Evolutionary conservation across 2,888 invertebrate species (phyloP), one percentile per base, ranked within the genome.

Genomic region (Euclidia mi): DNA sequence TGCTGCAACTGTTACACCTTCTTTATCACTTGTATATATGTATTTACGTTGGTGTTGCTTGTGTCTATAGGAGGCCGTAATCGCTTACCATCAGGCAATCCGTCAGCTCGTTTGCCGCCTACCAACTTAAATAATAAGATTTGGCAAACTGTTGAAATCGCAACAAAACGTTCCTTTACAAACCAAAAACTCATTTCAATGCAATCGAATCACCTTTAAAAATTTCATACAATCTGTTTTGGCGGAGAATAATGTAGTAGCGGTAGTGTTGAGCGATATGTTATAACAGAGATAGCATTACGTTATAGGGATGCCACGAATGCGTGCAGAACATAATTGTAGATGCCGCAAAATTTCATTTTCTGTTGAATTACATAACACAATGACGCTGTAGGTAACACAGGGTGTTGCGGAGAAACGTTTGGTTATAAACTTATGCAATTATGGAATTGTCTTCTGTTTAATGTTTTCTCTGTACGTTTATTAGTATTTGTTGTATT

Each of bases 321-420:
- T 69, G 65, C 66, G 75, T 68, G 71, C 55, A 64, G 67, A 73
- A 73, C 75, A 75, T 79, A 78, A 80, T 79, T 78, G 78, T 79
- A 71, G 67, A 71, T 46, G 64, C 84, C 82, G 67, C 84, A 79
- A 83, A 83, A 82, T 82, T 82, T 76, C 81, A 62, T 76, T 77
- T 81, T 79, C 64, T 78, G 82, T 73, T 74, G 73, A 79, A 81
- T 84, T 76, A 81, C 78, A 81, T 70, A 77, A 78, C 77, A 67
- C 72, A 76, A 65, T 63, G 72, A 68, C 67, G 68, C 46, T 51
- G 45, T 56, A 46, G 52, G 46, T 48, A 49, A 44, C 29, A 37
- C 41, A 38, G 58, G 47, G 51, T 58, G 56, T 78, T 70, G 55
- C 65, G 71, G 62, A 68, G 55, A 65, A 67, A 65, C 73, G 67